Percentiles rank a stretch among this genome's conserved stretches.
These are phyloP conservation scores for Embidobia sp. DNA, from an alignment of 2,888 invertebrate genomes.

Conservation along the genomic window DNA sequence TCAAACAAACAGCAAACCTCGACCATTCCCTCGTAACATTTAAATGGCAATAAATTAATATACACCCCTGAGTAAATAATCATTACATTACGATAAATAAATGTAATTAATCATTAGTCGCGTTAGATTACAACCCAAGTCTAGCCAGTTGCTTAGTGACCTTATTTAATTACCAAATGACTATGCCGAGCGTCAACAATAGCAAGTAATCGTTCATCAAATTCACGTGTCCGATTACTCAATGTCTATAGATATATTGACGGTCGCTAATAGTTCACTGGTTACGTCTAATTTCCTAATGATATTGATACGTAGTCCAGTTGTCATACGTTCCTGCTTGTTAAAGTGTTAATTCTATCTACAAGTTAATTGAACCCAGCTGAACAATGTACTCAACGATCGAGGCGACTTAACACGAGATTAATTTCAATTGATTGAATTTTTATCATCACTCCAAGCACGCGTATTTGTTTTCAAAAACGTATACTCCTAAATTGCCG, in stretches of 20 bases:
- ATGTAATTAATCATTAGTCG: background rate
- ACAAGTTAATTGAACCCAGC: background rate
- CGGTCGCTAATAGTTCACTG: conserved; percentile 44
- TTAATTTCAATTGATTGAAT: no score
- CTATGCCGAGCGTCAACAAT: conserved; percentile 1
- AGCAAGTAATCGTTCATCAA: conserved; percentile 46
- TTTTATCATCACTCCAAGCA: no score
- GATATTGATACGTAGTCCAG: conserved; percentile 36
- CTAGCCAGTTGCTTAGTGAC: conserved; percentile 11
- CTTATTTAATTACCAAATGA: conserved; percentile 38
- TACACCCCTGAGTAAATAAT: no score
- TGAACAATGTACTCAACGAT: conserved; percentile 5
- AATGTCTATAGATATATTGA: conserved; percentile 48
- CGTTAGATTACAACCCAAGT: conserved; percentile 4
- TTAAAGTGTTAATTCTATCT: conserved; percentile 20
- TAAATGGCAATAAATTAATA: no score
- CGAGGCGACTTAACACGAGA: no score
- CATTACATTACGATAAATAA: background rate
- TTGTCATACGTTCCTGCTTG: conserved; percentile 33
- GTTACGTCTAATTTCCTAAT: conserved; percentile 50
- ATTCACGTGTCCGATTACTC: conserved; percentile 48
- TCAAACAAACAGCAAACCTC: no score
- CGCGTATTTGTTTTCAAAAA: no score
- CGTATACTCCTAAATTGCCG: no score
- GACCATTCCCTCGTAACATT: no score